Evolutionary conservation across 2,888 invertebrate genomes (phyloP).

Genomic region (Lordiphosa andalusiaca): DNA sequence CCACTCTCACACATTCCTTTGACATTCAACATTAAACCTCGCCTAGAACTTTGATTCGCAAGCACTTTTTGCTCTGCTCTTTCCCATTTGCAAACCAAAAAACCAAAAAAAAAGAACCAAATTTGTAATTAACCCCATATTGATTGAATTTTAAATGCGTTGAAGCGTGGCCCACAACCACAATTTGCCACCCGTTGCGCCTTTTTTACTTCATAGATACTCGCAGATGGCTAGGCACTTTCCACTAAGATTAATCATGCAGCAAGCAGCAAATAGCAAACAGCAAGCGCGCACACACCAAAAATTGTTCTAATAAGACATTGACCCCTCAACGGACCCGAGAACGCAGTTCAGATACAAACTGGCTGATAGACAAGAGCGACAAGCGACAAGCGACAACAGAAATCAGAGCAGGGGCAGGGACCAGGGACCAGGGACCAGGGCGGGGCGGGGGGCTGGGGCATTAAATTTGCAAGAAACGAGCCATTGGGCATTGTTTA

Average conservation of each 20-base stretch:
- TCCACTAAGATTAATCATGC: slow-evolving; percentile 57
- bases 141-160: slow-evolving; percentile 68
- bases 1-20: too few relatives aligned
- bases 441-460: background rate
- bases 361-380: slow-evolving; percentile 55
- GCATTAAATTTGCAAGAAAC: slow-evolving; percentile 23
- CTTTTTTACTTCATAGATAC: slow-evolving; percentile 5
- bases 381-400: slow-evolving; percentile 54
- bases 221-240: slow-evolving; percentile 35
- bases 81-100: too few relatives aligned
- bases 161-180: slow-evolving; percentile 33
- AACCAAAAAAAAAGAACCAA: too few relatives aligned
- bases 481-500: slow-evolving; percentile 39
- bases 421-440: too few relatives aligned
- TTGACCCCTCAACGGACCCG: slow-evolving; percentile 49
- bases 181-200: slow-evolving; percentile 50
- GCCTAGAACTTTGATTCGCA: too few relatives aligned
- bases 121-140: slow-evolving; percentile 64
- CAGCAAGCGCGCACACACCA: slow-evolving; percentile 18
- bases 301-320: slow-evolving; percentile 30
- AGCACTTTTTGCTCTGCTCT: too few relatives aligned
- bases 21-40: too few relatives aligned
- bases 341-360: slow-evolving; percentile 54
- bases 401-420: slow-evolving; percentile 51
- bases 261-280: background rate